Evolutionary conservation across 2,888 invertebrate species (phyloP).

Genomic region (Lottia scabra): DNA sequence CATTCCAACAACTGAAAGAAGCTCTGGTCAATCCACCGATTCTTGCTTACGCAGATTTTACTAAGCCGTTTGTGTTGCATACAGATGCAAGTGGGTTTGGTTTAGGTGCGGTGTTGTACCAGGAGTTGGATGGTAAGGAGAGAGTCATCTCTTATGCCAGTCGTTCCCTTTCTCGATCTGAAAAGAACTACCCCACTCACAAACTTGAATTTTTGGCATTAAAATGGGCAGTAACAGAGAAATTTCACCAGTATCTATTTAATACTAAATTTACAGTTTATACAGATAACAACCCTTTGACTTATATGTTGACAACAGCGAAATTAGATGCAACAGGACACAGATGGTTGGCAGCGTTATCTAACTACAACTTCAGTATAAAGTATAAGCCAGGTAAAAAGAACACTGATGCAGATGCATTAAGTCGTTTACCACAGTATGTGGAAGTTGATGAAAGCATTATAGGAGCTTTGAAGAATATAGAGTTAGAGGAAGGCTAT

Average conservation of each 20-base stretch:
- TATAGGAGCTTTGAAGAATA: neutral
- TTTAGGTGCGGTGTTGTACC: neutral
- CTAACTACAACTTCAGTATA: neutral
- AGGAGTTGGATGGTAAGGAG: neutral
- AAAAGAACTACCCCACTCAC: neutral
- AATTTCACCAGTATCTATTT: neutral
- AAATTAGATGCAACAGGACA: neutral
- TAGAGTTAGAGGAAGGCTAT: neutral
- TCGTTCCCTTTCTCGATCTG: conserved; percentile 6
- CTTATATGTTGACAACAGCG: neutral
- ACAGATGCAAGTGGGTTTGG: conserved; percentile 1
- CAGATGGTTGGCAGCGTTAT: neutral
- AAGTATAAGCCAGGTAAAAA: neutral
- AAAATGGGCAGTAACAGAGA: neutral
- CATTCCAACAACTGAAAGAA: too few species aligned
- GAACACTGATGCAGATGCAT: conserved; percentile 14
- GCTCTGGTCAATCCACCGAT: neutral
- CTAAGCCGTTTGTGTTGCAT: neutral
- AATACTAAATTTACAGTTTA: neutral
- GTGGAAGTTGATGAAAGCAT: neutral
- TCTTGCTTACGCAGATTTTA: neutral
- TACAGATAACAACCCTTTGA: neutral
- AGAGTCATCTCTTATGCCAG: neutral
- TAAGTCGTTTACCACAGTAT: conserved; percentile 30
- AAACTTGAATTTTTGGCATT: conserved; percentile 3